Evolutionary conservation across 2,797 vertebrate species (phyloP).

Genomic region (Alosa sapidissima): DNA sequence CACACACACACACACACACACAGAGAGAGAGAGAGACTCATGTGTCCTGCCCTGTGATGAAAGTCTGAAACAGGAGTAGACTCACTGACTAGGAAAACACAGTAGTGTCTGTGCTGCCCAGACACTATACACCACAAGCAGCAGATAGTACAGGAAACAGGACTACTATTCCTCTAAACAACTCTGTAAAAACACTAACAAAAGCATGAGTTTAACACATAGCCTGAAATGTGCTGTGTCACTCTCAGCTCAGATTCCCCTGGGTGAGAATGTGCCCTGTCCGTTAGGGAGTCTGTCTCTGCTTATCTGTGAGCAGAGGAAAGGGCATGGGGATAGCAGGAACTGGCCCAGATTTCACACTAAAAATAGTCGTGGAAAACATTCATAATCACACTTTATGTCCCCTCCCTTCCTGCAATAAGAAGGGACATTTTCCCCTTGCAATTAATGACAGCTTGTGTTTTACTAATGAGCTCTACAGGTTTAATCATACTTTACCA

Average conservation of each 20-base stretch:
- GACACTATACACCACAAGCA: background rate
- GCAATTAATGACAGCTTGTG: background rate
- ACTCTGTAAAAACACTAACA: no score
- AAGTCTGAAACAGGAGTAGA: constrained; percentile 6
- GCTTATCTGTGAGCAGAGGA: background rate
- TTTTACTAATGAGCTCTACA: background rate
- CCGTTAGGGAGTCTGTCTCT: background rate
- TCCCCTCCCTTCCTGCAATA: background rate
- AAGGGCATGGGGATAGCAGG: background rate
- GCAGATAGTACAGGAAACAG: no score
- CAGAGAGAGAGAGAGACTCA: background rate
- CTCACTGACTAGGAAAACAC: background rate
- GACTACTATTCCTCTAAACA: no score
- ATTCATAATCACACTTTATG: background rate
- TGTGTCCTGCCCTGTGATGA: background rate
- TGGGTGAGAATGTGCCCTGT: background rate
- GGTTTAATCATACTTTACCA: background rate
- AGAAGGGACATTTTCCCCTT: background rate
- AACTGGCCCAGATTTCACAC: constrained; percentile 7
- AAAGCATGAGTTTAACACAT: no score
- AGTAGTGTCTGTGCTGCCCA: background rate
- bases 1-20: background rate
- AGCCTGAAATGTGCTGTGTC: no score
- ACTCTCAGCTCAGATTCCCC: no score
- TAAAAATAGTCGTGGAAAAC: constrained; percentile 35